Evolutionary conservation across 2,797 vertebrate species (phyloP).

Genomic region (Distichodus sexfasciatus): DNA sequence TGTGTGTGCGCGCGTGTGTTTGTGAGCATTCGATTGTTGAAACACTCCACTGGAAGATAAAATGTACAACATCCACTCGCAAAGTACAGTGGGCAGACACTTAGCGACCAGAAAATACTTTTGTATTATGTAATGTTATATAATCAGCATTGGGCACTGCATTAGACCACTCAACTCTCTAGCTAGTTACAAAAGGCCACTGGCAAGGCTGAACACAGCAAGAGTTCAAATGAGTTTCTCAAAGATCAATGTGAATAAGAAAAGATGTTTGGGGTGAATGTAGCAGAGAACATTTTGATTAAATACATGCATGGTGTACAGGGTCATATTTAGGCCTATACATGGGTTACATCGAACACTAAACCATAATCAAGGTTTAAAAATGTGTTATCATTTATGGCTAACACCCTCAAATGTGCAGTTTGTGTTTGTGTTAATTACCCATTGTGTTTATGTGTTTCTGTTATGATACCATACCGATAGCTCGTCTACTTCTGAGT

Average conservation of each 20-base stretch:
- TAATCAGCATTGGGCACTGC: not conserved
- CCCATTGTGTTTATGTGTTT: constrained; percentile 8
- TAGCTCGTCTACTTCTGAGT: constrained; percentile 43
- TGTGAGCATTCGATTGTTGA: not conserved
- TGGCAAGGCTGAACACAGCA: no score
- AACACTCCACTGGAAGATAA: not conserved
- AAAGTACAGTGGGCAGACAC: not conserved
- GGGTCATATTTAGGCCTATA: no score
- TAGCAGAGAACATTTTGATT: no score
- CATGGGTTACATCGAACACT: no score
- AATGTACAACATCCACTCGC: no score
- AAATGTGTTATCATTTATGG: not conserved
- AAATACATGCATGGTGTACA: no score
- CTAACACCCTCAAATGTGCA: not conserved
- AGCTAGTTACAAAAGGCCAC: no score
- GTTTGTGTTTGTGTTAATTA: not conserved
- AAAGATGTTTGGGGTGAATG: no score
- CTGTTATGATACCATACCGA: constrained; percentile 2
- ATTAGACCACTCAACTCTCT: no score
- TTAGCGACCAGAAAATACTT: not conserved
- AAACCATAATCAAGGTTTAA: no score
- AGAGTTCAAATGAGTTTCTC: no score
- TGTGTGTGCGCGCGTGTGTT: not conserved
- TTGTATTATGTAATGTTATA: constrained; percentile 19
- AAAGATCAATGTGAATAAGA: no score